Conservation (phyloP, 2,888 invertebrate genomes). For the Cheilosia variabilis region DNA sequence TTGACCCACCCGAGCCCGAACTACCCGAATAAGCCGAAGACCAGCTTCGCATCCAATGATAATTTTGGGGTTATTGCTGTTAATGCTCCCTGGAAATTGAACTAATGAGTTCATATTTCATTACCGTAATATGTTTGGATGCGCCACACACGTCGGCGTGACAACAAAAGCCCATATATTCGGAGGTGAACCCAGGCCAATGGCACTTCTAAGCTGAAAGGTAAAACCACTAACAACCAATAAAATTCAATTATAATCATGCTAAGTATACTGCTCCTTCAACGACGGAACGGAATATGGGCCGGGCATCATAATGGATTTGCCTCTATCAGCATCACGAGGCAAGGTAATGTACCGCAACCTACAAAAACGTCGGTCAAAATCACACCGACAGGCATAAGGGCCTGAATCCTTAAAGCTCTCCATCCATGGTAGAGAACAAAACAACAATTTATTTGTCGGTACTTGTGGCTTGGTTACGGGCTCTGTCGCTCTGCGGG, state of each 20-base stretch:
- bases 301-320: conserved; percentile 52
- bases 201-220: conserved; percentile 1
- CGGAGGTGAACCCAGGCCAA: neutral
- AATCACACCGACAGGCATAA: conserved; percentile 66
- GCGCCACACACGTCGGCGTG: neutral
- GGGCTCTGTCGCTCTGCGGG: conserved; percentile 40
- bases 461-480: conserved; percentile 54
- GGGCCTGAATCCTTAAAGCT: conserved; percentile 49
- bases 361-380: conserved; percentile 63
- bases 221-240: conserved; percentile 42
- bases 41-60: neutral
- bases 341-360: conserved; percentile 64
- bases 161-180: neutral
- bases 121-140: neutral
- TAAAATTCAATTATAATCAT: conserved; percentile 69
- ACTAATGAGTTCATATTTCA: neutral
- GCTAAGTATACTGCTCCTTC: conserved; percentile 37
- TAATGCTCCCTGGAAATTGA: neutral
- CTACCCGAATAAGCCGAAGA: neutral
- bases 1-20: neutral
- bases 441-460: conserved; percentile 67
- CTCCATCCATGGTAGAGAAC: conserved; percentile 40
- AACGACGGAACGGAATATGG: conserved; percentile 12
- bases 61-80: neutral
- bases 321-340: conserved; percentile 49